Evolutionary conservation across 2,888 invertebrate species (phyloP).

Genomic region (Thymelicus acteon): DNA sequence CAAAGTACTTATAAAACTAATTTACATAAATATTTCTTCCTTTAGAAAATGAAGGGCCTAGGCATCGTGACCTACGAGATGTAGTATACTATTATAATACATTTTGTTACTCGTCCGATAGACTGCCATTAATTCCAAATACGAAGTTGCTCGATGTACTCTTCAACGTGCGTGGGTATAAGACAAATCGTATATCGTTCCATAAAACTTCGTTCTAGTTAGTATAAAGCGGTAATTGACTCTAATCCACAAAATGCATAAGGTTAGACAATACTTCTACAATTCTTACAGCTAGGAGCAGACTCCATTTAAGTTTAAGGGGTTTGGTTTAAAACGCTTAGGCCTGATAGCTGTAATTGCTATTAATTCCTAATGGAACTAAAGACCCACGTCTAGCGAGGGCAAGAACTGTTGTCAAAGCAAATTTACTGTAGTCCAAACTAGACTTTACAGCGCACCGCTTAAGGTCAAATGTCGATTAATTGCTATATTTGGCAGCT

Average conservation of each 20-base stretch:
- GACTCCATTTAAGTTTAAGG: constrained; percentile 21
- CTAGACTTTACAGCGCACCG: not conserved
- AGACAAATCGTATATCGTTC: too few species aligned
- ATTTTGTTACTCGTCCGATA: too few species aligned
- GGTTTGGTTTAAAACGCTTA: constrained; percentile 25
- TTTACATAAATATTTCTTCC: too few species aligned
- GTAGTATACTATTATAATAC: too few species aligned
- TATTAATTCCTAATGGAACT: constrained; percentile 34
- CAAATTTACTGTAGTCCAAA: not conserved
- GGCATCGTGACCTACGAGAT: too few species aligned
- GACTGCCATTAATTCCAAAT: too few species aligned
- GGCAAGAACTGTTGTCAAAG: constrained; percentile 16
- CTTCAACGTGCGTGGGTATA: too few species aligned
- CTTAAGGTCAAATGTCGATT: not conserved
- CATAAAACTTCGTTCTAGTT: not conserved
- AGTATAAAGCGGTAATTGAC: not conserved
- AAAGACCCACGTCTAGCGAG: constrained; percentile 29
- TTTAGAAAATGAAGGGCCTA: too few species aligned
- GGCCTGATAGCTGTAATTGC: constrained; percentile 20
- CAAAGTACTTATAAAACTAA: too few species aligned
- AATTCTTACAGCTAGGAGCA: not conserved
- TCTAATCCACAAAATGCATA: not conserved
- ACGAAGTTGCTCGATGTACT: too few species aligned
- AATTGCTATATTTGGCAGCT: constrained; percentile 32
- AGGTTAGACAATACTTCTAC: not conserved